A percentile compares a stretch with the other conserved stretches of the same genome.
Conservation (phyloP, 1,140 invertebrate species). For the Eubasilissa regina region DNA sequence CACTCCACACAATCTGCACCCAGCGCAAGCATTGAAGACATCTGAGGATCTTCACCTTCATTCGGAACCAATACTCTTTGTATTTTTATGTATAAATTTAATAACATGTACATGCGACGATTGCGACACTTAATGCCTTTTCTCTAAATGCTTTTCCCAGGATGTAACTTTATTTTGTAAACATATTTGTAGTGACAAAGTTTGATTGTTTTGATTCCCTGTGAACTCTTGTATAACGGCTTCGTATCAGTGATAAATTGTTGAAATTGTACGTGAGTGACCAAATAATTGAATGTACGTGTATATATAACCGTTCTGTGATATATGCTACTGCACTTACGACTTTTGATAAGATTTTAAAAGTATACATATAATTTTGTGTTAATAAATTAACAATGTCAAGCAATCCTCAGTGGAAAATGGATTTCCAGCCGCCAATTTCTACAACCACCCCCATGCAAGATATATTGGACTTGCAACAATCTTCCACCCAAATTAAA, state of each 20-base stretch:
- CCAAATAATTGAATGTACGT: conserved; percentile 49
- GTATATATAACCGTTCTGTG: conserved; percentile 67
- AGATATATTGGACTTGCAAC: conserved; percentile 70
- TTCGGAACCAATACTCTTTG: conserved; percentile 44
- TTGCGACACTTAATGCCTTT: conserved; percentile 32
- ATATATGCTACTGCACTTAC: conserved; percentile 67
- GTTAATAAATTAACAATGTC: conserved; percentile 73
- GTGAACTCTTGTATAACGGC: conserved; percentile 29
- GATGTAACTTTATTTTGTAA: conserved; percentile 33
- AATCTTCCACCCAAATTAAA: conserved; percentile 69
- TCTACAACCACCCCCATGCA: conserved; percentile 64
- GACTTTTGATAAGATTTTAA: conserved; percentile 63
- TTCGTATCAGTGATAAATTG: conserved; percentile 26
- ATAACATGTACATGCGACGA: conserved; percentile 38
- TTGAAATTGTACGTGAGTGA: conserved; percentile 35
- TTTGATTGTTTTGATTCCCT: conserved; percentile 9
- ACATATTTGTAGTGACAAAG: conserved; percentile 26
- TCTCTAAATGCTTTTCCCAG: conserved; percentile 34
- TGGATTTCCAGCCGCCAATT: conserved; percentile 86
- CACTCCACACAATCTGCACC: conserved; percentile 79
- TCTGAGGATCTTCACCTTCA: conserved; percentile 79
- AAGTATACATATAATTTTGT: conserved; percentile 46
- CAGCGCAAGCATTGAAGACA: conserved; percentile 93
- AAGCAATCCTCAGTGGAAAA: conserved; percentile 93
- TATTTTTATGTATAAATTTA: conserved; percentile 25